Percentiles rank a stretch among this genome's conserved stretches.
phyloP scores from a whole-genome alignment of 2,797 vertebrate genomes.

The Amniataba percoides region DNA sequence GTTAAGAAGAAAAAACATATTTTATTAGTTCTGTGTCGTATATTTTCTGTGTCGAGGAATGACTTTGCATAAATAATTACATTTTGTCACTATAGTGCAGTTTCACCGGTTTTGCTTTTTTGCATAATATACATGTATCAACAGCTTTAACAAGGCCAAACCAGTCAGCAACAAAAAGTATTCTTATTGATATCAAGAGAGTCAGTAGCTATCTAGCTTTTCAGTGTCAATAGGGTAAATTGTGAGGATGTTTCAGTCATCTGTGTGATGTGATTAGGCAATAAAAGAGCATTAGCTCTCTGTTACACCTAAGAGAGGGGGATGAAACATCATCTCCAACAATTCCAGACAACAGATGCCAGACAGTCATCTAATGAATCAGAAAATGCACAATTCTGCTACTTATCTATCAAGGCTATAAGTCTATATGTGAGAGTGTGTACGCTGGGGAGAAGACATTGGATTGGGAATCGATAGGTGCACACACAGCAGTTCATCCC shows the following conservation, averaged over 20 bases:
- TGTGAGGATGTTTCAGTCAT: constrained; percentile 37
- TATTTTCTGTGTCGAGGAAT: too few relatives aligned
- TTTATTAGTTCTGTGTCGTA: too few relatives aligned
- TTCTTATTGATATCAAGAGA: constrained; percentile 54
- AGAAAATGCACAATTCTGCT: constrained; percentile 61
- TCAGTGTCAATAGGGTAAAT: constrained; percentile 61
- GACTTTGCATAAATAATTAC: neutral
- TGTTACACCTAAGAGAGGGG: too few relatives aligned
- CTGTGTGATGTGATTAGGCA: constrained; percentile 42
- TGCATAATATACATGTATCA: neutral
- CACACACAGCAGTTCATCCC: constrained; percentile 54
- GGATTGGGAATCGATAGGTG: constrained; percentile 60
- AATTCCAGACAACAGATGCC: too few relatives aligned
- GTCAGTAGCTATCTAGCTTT: constrained; percentile 34
- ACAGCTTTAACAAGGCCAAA: constrained; percentile 34
- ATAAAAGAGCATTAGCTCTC: constrained; percentile 58
- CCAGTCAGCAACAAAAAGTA: constrained; percentile 46
- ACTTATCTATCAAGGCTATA: constrained; percentile 48
- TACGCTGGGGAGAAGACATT: constrained; percentile 15
- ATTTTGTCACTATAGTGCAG: too few relatives aligned
- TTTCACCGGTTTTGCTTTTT: neutral
- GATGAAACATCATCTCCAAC: too few relatives aligned
- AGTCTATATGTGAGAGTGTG: constrained; percentile 39
- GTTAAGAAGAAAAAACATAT: too few relatives aligned
- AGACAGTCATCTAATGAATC: constrained; percentile 63